Percentiles rank a stretch among this genome's conserved stretches.
phyloP scores from a whole-genome alignment of 2,888 invertebrate species.

The Escarpia spicata region DNA sequence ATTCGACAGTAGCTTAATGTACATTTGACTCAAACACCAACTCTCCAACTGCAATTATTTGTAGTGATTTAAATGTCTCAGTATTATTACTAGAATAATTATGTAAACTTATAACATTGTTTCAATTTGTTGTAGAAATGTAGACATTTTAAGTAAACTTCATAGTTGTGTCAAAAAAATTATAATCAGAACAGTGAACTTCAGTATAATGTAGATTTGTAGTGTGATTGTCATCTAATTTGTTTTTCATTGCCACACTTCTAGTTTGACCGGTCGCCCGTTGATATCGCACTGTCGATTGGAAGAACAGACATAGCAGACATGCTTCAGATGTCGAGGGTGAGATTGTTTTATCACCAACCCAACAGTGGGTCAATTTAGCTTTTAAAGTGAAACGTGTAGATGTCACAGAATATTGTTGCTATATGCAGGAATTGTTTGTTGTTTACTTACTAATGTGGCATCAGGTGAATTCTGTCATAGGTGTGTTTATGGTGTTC shows the following conservation, averaged over 20 bases:
- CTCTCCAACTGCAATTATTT: background rate
- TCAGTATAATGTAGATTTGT: background rate
- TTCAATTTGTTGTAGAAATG: background rate
- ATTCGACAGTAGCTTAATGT: background rate
- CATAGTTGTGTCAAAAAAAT: too few relatives aligned
- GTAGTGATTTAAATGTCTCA: too few relatives aligned
- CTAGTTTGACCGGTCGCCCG: constrained; percentile 61
- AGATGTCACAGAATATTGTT: background rate
- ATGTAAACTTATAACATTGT: background rate
- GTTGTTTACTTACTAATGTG: background rate
- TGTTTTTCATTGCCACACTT: constrained; percentile 26
- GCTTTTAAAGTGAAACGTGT: background rate
- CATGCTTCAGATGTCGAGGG: constrained; percentile 51
- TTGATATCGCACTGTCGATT: constrained; percentile 69
- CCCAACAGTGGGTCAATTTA: background rate
- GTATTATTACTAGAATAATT: background rate
- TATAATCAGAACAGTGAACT: too few relatives aligned
- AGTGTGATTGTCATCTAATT: background rate
- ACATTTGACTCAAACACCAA: background rate
- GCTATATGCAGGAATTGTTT: background rate
- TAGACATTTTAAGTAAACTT: too few relatives aligned
- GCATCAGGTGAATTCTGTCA: background rate
- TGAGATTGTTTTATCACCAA: background rate
- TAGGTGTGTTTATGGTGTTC: background rate
- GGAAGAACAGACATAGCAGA: constrained; percentile 67